Base-by-base conservation (phyloP, 2,888 invertebrate species). In the Bellardia pandia region DNA sequence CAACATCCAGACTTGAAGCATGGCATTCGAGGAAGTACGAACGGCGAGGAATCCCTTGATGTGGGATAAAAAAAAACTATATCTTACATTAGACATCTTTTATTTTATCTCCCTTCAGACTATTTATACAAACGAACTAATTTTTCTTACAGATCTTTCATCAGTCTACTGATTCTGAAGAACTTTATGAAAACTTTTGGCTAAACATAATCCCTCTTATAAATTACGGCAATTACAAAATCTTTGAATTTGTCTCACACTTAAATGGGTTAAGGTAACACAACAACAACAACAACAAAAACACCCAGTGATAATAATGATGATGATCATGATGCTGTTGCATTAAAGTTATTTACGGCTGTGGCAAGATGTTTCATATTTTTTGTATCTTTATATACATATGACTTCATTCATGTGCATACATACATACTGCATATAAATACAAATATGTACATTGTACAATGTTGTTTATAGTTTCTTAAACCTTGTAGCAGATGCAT, bases 291-390 rank as follows among this genome's bases (percentile, higher is more conserved):
- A 62, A n/a, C n/a, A n/a, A n/a, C n/a, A 45, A n/a, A 33, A 33
- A 71, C 16, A n/a, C 13, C 37, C 37, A 37, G 37, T 62, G 16
- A 23, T n/a, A 51, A n/a, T 11, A 51, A 51, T n/a, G 16, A 53
- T 42, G 40, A 51, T 42, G 40, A 51, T 62, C 23, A 51, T 23
- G 16, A 40, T 42, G 51, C 30, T 62, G 8, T 40, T 79, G 62
- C 53, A 45, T 40, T 71, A 23, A 62, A 79, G 69, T 82, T 82
- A 76, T 69, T 82, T 76, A 82, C 14, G 69, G 45, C 60, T 76
- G 62, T 71, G 9, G 69, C 62, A 75, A 66, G 56, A 81, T 81
- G 51, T 51, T 76, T 56, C 30, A 33, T n/a, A 13, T 51, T 51
- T 23, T 23, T 23, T 51, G n/a, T 51, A 51, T 51, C n/a, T 16